Base-by-base conservation (phyloP, 2,797 vertebrate species). In the Macropus fuliginosus region DNA sequence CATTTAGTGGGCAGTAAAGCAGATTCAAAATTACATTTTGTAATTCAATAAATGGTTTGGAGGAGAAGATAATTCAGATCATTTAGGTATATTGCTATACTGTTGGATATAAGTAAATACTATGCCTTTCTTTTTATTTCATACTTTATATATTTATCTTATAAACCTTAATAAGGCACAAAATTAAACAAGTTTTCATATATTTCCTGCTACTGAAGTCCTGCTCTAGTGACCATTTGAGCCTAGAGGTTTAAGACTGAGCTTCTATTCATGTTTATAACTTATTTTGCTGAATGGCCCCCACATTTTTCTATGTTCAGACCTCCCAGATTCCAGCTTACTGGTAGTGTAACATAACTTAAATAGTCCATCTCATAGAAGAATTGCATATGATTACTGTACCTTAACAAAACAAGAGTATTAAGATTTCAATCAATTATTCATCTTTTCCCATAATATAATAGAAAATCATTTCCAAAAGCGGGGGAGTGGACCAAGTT, bases 1-100 rank as follows among this genome's bases (percentile, higher is more conserved):
- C 94, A 96, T 97, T 97, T 98, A 93, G 96, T 97, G 96, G 96
- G 55, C 90, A 95, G 52, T 62, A 96, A 96, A 91, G 92, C 74
- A 96, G 96, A 95, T 96, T 97, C 90, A 94, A 94, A 96, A 96
- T 97, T 94, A 46, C 92, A 92, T 93, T 95, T 97, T 97, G 93
- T 92, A 56, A 95, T 62, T 93, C 91, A 24, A 57, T 93, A 90
- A 28, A 24, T 50, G 1, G 90, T 96, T 52, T 62, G n/a, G 95
- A 96, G 54, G 50, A 93, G 56, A 27, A 46, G 31, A 55, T 91
- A 90, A 87, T 94, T 95, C 62, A 91, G 34, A 94, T 96, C 56
- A 93, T 92, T 95, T 93, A 93, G 31, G 31, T 91, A 29, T 54
- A 13, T 89, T 81, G 54, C 14, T 94, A 1, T 57, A 29, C 55